Percentiles rank a stretch among this genome's conserved stretches.
Conservation (phyloP, 2,888 invertebrate species). For the Sympetrum striolatum region DNA sequence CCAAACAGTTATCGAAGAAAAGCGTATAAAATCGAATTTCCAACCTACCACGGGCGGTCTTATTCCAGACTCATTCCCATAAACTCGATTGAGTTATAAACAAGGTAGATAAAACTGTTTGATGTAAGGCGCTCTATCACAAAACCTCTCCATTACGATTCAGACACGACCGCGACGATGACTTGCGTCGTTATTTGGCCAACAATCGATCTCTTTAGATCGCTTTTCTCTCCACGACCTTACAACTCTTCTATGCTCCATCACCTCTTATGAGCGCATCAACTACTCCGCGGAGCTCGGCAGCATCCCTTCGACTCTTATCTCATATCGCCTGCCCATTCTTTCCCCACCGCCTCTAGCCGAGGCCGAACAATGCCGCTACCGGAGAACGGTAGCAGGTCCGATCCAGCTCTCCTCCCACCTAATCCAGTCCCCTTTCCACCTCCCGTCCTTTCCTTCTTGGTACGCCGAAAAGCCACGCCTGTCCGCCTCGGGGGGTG, state of each 20-base stretch:
- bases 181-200: not conserved
- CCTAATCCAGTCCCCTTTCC: not conserved
- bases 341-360: not conserved
- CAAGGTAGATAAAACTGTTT: not conserved
- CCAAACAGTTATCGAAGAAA: too few relatives aligned
- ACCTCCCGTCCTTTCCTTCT: not conserved
- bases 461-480: not conserved
- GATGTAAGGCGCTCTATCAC: not conserved
- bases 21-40: too few relatives aligned
- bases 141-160: not conserved
- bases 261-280: not conserved
- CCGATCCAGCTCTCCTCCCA: not conserved
- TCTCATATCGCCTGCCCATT: not conserved
- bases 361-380: constrained; percentile 30
- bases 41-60: too few relatives aligned
- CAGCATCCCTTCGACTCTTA: not conserved
- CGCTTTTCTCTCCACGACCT: not conserved
- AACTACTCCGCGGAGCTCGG: not conserved
- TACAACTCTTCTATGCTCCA: not conserved
- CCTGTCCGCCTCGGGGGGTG: not conserved
- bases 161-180: not conserved
- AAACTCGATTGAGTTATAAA: too few relatives aligned
- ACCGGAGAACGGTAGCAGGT: constrained; percentile 12
- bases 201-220: not conserved
- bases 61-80: too few relatives aligned